Evolutionary conservation across 2,888 invertebrate genomes (phyloP), one percentile per base, ranked within the genome.

Genomic region (Disparrhopalites patrizii): DNA sequence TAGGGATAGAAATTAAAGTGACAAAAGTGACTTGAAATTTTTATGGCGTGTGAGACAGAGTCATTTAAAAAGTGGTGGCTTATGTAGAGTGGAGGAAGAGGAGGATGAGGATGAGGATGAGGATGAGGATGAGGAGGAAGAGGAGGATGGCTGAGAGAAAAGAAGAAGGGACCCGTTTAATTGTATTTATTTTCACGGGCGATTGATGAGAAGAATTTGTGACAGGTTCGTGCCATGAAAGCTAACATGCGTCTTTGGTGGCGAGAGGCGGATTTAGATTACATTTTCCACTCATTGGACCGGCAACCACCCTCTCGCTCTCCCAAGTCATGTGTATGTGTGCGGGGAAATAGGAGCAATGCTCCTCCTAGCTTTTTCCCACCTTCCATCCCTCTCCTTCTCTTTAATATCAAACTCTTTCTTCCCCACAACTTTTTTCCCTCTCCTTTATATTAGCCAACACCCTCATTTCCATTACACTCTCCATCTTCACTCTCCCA

Each of bases 181-280:
- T 67, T 67, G 67, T 67, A 67, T 67, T 67, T 67, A 67, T 67
- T 67, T 67, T 67, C 64, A 67, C 64, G 67, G 67, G 57, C 62
- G 67, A 67, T 67, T 67, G 67, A 67, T 67, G 67, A 64, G 63
- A 63, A 62, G 43, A 62, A 31, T 60, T 54, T 63, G 67, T 67
- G 67, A 67, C 62, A 67, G 63, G 67, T 67, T 67, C 67, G 67
- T 67, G 67, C 63, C 50, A 55, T 50, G 60, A 50, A 61, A 55
- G 40, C 54, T 47, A 67, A 67, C 67, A 57, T 67, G 67, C 62
- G 67, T 62, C 67, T 67, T 67, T 67, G 10, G 23, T 27, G 27
- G 20, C 5, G 5, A 54, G 5, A 40, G 56, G 28, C 31, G 66
- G 57, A 51, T 67, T 62, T 60, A 40, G 47, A 60, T 60, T 60